phyloP scores from a whole-genome alignment of 2,113 vertebrate species.

The Atlantisia rogersi region DNA sequence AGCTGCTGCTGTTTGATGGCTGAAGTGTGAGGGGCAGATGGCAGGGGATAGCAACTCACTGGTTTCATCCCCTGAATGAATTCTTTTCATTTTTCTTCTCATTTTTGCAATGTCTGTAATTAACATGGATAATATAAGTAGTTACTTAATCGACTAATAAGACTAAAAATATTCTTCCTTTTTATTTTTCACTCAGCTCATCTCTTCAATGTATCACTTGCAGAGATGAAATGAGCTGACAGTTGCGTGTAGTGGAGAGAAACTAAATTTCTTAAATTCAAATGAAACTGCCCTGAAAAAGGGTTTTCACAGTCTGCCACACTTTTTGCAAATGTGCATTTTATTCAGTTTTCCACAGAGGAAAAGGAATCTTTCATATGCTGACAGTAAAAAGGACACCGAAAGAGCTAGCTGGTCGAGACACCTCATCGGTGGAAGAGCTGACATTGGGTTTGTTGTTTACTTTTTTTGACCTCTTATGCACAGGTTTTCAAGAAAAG shows the following conservation, averaged over 20 bases:
- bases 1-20: background rate
- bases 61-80: background rate
- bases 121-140: rapidly evolving
- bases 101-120: background rate
- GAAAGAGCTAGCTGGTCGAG: background rate
- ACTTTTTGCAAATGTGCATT: background rate
- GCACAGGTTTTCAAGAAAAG: background rate
- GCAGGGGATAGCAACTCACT: background rate
- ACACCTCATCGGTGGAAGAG: background rate
- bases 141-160: background rate
- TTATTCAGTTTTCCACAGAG: background rate
- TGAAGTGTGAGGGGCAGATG: background rate
- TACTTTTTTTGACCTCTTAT: background rate
- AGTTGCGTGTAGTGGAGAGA: background rate
- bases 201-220: background rate
- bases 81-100: background rate
- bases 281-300: background rate
- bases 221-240: background rate
- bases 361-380: background rate
- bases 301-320: background rate
- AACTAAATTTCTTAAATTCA: background rate
- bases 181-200: background rate
- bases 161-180: background rate
- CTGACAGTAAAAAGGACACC: background rate
- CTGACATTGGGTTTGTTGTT: background rate